These are phyloP conservation scores for Heliopora coerulea DNA, from an alignment of 92 coral and sea anemone species.

Conservation along the genomic window DNA sequence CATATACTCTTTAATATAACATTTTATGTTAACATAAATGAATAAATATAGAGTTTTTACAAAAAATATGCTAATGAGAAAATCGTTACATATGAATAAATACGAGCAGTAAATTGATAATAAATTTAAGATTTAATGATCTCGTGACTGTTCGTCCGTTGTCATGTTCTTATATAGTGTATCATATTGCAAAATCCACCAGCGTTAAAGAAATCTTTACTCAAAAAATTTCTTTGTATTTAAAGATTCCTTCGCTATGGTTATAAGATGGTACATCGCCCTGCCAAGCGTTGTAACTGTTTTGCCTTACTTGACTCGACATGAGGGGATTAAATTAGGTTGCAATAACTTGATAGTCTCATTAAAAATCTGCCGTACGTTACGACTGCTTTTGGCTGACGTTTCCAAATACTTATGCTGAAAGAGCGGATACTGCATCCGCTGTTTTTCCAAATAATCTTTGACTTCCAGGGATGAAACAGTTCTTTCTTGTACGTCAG, in stretches of 20 bases:
- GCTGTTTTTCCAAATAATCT: constrained; percentile 51
- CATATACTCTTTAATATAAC: too few species aligned
- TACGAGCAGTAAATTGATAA: too few species aligned
- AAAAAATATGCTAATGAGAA: too few species aligned
- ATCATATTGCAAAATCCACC: too few species aligned
- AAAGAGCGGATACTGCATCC: constrained; percentile 43
- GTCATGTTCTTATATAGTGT: too few species aligned
- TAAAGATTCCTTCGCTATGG: background rate
- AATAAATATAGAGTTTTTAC: too few species aligned
- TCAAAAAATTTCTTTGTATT: too few species aligned
- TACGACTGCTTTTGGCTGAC: constrained; percentile 74
- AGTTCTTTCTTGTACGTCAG: constrained; percentile 66
- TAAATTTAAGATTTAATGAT: too few species aligned
- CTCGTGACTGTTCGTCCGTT: too few species aligned
- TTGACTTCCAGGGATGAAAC: constrained; percentile 66
- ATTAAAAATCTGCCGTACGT: constrained; percentile 68
- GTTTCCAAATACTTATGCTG: constrained; percentile 75
- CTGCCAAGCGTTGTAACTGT: background rate
- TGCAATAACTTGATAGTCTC: constrained; percentile 62
- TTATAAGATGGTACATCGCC: background rate
- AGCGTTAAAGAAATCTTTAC: too few species aligned
- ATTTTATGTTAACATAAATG: too few species aligned
- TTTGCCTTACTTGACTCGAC: background rate
- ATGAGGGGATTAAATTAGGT: constrained; percentile 1
- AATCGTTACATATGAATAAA: too few species aligned